Evolutionary conservation across 2,113 vertebrate species (phyloP).

Genomic region (Ammodytes marinus): DNA sequence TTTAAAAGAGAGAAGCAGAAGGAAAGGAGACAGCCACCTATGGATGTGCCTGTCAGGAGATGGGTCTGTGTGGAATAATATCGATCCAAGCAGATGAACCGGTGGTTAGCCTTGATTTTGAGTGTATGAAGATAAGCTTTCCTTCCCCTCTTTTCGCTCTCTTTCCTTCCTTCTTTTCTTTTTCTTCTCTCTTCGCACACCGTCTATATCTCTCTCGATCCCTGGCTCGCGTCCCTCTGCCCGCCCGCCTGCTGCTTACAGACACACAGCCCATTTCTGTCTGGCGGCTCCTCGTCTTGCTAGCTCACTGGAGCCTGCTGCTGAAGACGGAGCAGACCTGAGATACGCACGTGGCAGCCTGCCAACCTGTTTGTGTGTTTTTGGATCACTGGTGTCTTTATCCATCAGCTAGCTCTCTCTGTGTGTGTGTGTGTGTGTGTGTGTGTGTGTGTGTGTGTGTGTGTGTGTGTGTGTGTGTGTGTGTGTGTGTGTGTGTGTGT

Average conservation of each 20-base stretch:
- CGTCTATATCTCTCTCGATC: conserved; percentile 12
- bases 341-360: conserved; percentile 69
- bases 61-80: conserved; percentile 50
- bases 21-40: conserved; percentile 27
- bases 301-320: conserved; percentile 67
- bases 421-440: too few species aligned
- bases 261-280: conserved; percentile 75
- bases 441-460: neutral
- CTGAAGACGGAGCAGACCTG: conserved; percentile 68
- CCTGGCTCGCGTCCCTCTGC: conserved; percentile 40
- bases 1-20: conserved; percentile 50
- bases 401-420: conserved; percentile 38
- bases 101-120: conserved; percentile 60
- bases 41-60: conserved; percentile 61
- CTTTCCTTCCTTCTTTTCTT: neutral
- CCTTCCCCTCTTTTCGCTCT: conserved; percentile 10
- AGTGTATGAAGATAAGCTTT: conserved; percentile 67
- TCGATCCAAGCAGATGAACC: conserved; percentile 76
- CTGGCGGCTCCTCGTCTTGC: conserved; percentile 55
- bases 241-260: conserved; percentile 63
- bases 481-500: neutral
- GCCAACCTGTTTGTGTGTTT: conserved; percentile 75
- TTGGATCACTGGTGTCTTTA: conserved; percentile 79
- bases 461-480: neutral
- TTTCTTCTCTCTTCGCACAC: conserved; percentile 15